phyloP scores from a whole-genome alignment of 2,113 vertebrate genomes.

The Leucoraja erinaceus region DNA sequence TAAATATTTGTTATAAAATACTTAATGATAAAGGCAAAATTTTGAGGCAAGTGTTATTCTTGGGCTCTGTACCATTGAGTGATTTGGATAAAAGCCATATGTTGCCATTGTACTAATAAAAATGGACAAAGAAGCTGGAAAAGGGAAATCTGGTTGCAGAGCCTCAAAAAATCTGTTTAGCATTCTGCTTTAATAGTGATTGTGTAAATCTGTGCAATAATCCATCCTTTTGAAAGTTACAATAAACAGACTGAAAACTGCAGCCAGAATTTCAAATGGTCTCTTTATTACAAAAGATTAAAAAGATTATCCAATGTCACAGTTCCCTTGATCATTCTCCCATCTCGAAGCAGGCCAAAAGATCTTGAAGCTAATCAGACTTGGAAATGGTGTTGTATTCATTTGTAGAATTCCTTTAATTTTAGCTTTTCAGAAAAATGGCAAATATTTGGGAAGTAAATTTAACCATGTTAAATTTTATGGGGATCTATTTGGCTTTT shows the following conservation, averaged over 20 bases:
- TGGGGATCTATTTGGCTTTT: background rate
- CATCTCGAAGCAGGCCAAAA: background rate
- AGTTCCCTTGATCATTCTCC: constrained; percentile 9
- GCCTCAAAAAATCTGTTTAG: background rate
- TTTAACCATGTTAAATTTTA: background rate
- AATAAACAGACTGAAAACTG: background rate
- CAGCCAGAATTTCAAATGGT: background rate
- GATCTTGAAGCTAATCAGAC: constrained; percentile 11
- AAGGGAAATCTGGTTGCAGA: background rate
- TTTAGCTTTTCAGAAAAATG: background rate
- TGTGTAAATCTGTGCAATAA: background rate
- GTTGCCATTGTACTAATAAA: background rate
- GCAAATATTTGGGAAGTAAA: background rate
- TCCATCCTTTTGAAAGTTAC: background rate
- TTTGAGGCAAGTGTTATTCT: background rate
- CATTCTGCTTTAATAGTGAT: background rate
- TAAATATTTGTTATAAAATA: background rate
- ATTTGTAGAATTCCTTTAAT: background rate
- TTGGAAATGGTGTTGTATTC: background rate
- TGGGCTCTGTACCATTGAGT: background rate
- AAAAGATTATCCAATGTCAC: constrained; percentile 18
- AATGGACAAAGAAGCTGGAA: background rate
- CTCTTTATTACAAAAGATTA: constrained; percentile 15
- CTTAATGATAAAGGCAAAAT: background rate
- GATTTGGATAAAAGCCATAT: background rate